phyloP scores from a whole-genome alignment of 2,113 vertebrate species.

The Ariopsis seemanni region DNA sequence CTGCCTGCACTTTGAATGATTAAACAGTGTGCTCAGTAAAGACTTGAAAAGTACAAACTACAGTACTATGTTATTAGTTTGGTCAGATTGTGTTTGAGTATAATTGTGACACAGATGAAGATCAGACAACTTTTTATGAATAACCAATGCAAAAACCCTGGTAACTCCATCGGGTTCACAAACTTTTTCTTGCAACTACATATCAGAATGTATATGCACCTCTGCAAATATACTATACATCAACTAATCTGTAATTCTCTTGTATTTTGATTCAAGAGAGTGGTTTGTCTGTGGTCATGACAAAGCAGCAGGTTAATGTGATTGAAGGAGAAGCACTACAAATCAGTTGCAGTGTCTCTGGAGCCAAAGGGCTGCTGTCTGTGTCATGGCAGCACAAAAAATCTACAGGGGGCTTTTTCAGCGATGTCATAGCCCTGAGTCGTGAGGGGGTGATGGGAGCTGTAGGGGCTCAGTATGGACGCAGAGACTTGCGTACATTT shows the following conservation, averaged over 20 bases:
- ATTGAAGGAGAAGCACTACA: constrained; percentile 67
- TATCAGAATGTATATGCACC: neutral
- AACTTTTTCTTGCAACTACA: neutral
- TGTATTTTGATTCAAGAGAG: constrained; percentile 67
- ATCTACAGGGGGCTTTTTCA: neutral
- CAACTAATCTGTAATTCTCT: neutral
- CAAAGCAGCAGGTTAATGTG: neutral
- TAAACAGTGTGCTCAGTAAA: neutral
- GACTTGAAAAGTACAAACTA: neutral
- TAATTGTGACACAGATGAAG: neutral
- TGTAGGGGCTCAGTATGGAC: constrained; percentile 44
- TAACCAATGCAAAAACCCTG: neutral
- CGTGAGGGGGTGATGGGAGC: constrained; percentile 64
- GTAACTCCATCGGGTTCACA: neutral
- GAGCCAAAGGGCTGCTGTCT: constrained; percentile 63
- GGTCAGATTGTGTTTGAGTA: neutral
- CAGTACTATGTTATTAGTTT: neutral
- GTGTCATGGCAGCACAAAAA: constrained; percentile 77
- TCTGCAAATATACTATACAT: neutral
- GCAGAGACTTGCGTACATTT: constrained; percentile 50
- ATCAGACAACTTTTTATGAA: neutral
- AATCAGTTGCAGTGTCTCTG: constrained; percentile 72
- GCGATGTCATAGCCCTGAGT: constrained; percentile 68
- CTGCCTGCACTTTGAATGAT: neutral
- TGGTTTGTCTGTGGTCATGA: constrained; percentile 63